Evolutionary conservation across 2,888 invertebrate species (phyloP).

Genomic region (Orthosia gracilis): DNA sequence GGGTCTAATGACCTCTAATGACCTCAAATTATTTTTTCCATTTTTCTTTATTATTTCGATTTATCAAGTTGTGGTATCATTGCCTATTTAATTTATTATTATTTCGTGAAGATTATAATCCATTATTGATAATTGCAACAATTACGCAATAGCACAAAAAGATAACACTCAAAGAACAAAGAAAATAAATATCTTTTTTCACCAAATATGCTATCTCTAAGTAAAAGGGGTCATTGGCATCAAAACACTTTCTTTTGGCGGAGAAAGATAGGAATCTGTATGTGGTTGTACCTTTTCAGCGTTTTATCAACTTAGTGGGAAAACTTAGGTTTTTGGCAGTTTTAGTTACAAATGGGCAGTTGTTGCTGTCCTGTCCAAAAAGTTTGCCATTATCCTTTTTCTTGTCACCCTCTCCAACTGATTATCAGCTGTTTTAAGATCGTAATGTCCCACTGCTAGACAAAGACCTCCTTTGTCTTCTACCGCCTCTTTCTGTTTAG

Average conservation of each 20-base stretch:
- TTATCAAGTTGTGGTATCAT: slow-evolving; percentile 18
- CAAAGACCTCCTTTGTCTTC: too few species aligned
- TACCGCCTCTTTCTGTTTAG: too few species aligned
- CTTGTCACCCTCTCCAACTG: too few species aligned
- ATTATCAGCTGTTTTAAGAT: too few species aligned
- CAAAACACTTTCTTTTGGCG: slow-evolving; percentile 29
- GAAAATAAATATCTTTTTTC: slow-evolving; percentile 15
- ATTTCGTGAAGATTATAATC: slow-evolving; percentile 6
- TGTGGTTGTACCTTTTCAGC: neutral
- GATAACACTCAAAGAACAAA: slow-evolving; percentile 46
- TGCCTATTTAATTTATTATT: slow-evolving; percentile 5
- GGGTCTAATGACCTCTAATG: slow-evolving; percentile 43
- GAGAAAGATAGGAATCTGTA: neutral
- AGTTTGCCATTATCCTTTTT: too few species aligned
- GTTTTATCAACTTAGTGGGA: slow-evolving; percentile 2
- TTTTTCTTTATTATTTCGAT: neutral
- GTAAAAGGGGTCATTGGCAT: slow-evolving; percentile 32
- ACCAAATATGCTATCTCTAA: neutral
- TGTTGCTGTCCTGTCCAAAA: too few species aligned
- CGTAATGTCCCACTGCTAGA: too few species aligned
- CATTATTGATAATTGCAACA: slow-evolving; percentile 4
- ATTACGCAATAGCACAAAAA: slow-evolving; percentile 30
- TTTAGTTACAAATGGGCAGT: too few species aligned
- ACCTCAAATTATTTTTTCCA: slow-evolving; percentile 45
- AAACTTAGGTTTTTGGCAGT: too few species aligned